Evolutionary conservation across 2,797 vertebrate genomes (phyloP), one percentile per base, ranked within the genome.

Genomic region (Eulemur albifrons): DNA sequence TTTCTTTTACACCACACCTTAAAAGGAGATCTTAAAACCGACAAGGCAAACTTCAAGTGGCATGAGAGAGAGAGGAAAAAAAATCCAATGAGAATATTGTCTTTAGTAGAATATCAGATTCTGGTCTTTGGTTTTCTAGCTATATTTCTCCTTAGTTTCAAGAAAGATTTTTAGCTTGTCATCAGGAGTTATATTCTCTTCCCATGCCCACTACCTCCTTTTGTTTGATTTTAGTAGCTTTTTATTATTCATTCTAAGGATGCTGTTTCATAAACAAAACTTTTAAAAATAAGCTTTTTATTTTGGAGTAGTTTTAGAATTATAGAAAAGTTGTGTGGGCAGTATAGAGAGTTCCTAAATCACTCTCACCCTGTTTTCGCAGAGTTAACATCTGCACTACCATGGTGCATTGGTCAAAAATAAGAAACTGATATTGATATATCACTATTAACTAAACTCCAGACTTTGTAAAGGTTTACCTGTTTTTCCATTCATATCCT

Each of bases 231-330:
- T 77, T 85, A n/a, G n/a, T 43, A 67, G 8, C 2, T 81, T 93
- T 70, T 77, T 81, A 81, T 67, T 65, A 89, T 81, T 87, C 76
- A 84, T 93, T 57, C 65, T 87, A 72, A 94, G 45, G 32, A 38
- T 87, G 27, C 59, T 61, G 0, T 50, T 87, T 92, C 38, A 70
- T 59, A 94, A 90, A 30, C 12, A 91, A 79, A 84, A 7, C 67
- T 84, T 93, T 88, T 25, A 20, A 82, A 79, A 81, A 52, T 23
- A 50, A 83, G 10, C 32, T 83, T 57, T 70, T 77, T 80, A 90
- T 61, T 83, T 92, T 67, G 43, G 30, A 92, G 52, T 89, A 27
- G 67, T 77, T 94, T 93, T 69, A 81, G 52, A 88, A 82, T 54
- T 43, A 43, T 30, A 75, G 95, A 80, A 75, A 75, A 87, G 59